Base-by-base conservation (phyloP, 2,113 vertebrate genomes). In the Arvicanthis niloticus region DNA sequence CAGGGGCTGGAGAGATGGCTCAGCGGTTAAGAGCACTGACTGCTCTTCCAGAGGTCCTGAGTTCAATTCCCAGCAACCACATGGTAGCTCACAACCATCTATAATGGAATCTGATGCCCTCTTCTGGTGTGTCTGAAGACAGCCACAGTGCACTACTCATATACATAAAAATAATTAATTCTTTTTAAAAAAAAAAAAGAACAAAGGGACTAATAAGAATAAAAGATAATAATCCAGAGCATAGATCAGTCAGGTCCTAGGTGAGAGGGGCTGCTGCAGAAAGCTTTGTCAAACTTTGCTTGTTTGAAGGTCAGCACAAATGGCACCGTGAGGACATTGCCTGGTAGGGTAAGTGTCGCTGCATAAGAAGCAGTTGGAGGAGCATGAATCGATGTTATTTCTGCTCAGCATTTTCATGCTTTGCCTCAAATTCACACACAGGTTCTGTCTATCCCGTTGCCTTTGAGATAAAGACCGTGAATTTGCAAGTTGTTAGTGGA, bases 181-280 rank as follows among this genome's bases (percentile, higher is more conserved):
- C 51, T 51, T 51, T 51, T n/a, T n/a, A n/a, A n/a, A n/a, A 51
- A 51, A 51, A 51, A 11, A 51, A 51, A 95, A 93, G 29, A 97
- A 84, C 56, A 90, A 80, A 90, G 65, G 70, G 13, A 93, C 51
- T 91, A 42, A 40, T 37, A 58, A 8, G 26, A 72, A 58, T 62
- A 56, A 94, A 94, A 88, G 40, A 51, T 42, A 40, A 51, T 84
- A 6, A 0, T 40, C n/a, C 3, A 75, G 87, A 72, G 19, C 9
- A 0, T n/a, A 2, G 22, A 53, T 73, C n/a, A 40, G 19, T 37
- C 88, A 82, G 19, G 81, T 60, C 56, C 56, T 42, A 62, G 17
- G 31, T 37, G 37, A 60, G 37, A 65, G 51, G 40, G 15, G 37
- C 62, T 84, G 34, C 29, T 84, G 34, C 29, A 45, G 75, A 80